phyloP scores from a whole-genome alignment of 2,113 vertebrate genomes.

The Sinosuthora webbiana region DNA sequence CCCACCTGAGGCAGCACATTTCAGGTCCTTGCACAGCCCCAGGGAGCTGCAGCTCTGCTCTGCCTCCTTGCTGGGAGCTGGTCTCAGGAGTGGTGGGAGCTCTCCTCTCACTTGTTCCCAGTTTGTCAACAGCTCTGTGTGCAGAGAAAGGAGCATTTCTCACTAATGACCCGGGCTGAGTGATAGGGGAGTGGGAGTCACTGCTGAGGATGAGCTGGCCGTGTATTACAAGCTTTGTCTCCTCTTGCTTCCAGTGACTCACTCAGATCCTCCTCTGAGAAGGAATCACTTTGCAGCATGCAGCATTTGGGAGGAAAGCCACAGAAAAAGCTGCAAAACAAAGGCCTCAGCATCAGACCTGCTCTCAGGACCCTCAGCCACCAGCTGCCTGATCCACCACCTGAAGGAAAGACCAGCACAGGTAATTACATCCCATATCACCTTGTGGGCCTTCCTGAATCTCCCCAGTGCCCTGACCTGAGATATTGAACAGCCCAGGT shows the following conservation, averaged over 20 bases:
- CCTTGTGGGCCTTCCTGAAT: not conserved
- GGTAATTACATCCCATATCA: constrained; percentile 12
- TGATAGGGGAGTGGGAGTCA: constrained; percentile 18
- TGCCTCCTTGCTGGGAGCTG: not conserved
- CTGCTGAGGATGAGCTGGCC: constrained; percentile 41
- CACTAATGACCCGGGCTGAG: not conserved
- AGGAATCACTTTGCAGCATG: constrained; percentile 10
- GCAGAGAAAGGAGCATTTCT: not conserved
- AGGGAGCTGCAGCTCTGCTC: not conserved
- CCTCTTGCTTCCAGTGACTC: constrained; percentile 63
- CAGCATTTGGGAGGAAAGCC: not conserved
- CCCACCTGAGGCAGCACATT: not conserved
- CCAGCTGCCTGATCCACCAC: not conserved
- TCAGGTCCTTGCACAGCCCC: not conserved
- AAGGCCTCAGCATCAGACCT: not conserved
- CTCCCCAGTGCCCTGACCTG: not conserved
- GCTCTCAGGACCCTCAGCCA: not conserved
- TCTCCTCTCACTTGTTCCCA: not conserved
- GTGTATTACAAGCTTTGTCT: not conserved
- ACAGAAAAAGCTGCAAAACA: not conserved
- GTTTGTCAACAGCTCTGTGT: not conserved
- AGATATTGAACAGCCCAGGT: not conserved
- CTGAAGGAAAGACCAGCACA: not conserved
- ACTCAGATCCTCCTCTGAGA: constrained; percentile 44
- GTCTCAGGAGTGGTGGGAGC: not conserved